Conservation (phyloP, 1,140 invertebrate genomes). For the Diabrotica virgifera region DNA sequence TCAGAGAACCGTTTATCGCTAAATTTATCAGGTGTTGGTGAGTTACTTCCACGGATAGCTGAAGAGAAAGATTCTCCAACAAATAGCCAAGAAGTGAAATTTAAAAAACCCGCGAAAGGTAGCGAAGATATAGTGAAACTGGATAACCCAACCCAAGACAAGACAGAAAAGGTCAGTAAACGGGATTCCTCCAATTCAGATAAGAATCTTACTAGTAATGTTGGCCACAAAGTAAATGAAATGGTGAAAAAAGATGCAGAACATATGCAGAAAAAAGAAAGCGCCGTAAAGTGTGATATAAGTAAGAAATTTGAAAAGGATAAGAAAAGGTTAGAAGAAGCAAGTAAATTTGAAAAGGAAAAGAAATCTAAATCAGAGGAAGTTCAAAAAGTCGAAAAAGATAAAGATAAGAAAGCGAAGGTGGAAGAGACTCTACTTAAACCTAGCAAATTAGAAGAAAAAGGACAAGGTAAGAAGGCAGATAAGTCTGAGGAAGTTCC, state of each 20-base stretch:
- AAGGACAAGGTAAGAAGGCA: no score
- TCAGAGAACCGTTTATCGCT: constrained; percentile 47
- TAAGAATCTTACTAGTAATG: neutral
- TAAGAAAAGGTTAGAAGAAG: constrained; percentile 1
- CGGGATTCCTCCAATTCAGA: neutral
- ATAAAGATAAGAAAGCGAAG: neutral
- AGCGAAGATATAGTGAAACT: constrained; percentile 1
- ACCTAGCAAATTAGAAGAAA: no score
- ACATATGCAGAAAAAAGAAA: neutral
- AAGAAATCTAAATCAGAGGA: neutral
- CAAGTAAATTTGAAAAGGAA: neutral
- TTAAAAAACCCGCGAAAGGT: constrained; percentile 15
- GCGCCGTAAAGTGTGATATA: neutral
- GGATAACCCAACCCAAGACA: neutral
- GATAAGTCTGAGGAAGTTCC: no score
- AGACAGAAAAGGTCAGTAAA: neutral
- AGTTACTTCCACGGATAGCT: constrained; percentile 67
- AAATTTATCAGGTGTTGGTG: constrained; percentile 50
- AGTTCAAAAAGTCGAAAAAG: neutral
- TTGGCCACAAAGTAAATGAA: neutral
- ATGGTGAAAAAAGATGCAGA: neutral
- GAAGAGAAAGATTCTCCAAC: constrained; percentile 84
- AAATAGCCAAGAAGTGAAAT: constrained; percentile 35
- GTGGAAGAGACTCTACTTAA: no score
- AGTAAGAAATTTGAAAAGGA: neutral